A percentile compares a stretch with the other conserved stretches of the same genome.
These are phyloP conservation scores for Trachemys scripta DNA, from an alignment of 2,113 vertebrate genomes.

Conservation along the genomic window DNA sequence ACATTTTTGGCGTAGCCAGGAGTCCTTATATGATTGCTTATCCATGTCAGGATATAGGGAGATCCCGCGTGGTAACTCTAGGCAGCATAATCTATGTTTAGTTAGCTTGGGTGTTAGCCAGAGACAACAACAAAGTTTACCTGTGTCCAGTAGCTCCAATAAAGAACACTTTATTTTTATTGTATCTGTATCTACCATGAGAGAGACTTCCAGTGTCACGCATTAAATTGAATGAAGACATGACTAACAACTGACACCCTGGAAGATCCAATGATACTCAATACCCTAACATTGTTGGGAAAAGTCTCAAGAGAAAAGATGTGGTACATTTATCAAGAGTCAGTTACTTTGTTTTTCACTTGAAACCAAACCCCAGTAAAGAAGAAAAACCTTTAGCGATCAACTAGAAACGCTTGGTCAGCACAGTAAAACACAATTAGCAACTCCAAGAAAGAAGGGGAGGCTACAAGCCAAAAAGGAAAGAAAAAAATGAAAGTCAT, in stretches of 20 bases:
- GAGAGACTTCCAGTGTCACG: not conserved
- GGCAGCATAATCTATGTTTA: not conserved
- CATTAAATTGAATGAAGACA: not conserved
- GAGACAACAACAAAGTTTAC: not conserved
- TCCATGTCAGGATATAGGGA: not conserved
- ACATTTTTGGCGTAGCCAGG: not conserved
- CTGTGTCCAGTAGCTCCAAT: not conserved
- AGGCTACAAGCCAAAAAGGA: not conserved
- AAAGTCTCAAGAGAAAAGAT: not conserved
- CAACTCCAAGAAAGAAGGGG: not conserved
- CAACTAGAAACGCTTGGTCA: not conserved
- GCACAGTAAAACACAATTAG: not conserved
- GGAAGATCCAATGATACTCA: not conserved
- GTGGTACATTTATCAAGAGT: not conserved
- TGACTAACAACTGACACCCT: not conserved
- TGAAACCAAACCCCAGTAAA: not conserved
- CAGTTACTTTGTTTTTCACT: not conserved
- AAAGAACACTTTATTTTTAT: not conserved
- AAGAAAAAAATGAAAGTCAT: not conserved
- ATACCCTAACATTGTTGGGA: not conserved
- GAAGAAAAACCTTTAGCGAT: not conserved
- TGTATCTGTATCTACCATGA: not conserved
- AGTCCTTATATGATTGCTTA: not conserved
- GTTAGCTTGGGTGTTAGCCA: constrained; percentile 11
- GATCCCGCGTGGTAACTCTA: not conserved